A percentile compares a stretch with the other conserved stretches of the same genome.
These are phyloP conservation scores for Holotrichia oblita DNA, from an alignment of 1,140 invertebrate genomes.

Conservation along the genomic window DNA sequence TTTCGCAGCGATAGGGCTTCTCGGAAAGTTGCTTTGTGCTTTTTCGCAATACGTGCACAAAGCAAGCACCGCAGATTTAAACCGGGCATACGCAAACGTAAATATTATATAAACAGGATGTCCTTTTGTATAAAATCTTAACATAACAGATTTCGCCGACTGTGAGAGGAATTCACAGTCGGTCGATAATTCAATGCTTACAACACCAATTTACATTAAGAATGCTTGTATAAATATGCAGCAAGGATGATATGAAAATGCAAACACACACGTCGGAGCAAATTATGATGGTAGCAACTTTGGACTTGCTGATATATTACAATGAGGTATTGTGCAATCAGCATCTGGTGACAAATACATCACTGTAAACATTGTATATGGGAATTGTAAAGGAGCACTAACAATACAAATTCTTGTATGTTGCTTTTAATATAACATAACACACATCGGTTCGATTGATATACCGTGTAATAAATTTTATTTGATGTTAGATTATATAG, in stretches of 20 bases:
- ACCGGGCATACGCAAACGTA: neutral
- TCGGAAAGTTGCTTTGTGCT: neutral
- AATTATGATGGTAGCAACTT: too few relatives aligned
- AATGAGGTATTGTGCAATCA: too few relatives aligned
- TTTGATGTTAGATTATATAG: too few relatives aligned
- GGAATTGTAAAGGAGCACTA: too few relatives aligned
- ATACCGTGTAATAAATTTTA: too few relatives aligned
- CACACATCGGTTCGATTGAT: too few relatives aligned
- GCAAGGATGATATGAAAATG: conserved; percentile 1
- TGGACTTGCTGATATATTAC: too few relatives aligned
- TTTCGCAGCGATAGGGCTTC: neutral
- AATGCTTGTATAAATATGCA: neutral
- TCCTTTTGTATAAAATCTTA: conserved; percentile 8
- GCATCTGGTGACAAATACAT: too few relatives aligned
- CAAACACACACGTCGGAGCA: too few relatives aligned
- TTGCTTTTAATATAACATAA: too few relatives aligned
- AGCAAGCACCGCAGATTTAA: neutral
- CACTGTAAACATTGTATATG: too few relatives aligned
- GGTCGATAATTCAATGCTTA: neutral
- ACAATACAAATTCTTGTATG: too few relatives aligned
- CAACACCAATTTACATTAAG: neutral
- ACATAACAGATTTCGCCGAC: neutral
- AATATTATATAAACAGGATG: conserved; percentile 8
- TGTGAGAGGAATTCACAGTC: neutral
- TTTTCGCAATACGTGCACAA: neutral